Conservation (phyloP, 2,888 invertebrate genomes). For the Erebia ligea region DNA sequence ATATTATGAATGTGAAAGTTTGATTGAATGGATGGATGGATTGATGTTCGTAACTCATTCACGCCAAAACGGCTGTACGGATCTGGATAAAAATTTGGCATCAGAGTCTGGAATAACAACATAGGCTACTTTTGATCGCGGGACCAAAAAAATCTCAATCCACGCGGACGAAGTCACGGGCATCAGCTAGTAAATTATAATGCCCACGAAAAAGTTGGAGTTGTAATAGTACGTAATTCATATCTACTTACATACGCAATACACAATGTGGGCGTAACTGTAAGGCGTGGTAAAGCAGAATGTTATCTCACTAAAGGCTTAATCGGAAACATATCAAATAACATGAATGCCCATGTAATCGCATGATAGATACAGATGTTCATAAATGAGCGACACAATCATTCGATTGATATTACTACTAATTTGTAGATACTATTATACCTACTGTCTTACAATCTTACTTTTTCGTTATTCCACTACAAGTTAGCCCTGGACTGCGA, state of each 20-base stretch:
- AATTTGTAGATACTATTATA: background rate
- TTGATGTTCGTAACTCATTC: too few species aligned
- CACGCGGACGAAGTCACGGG: too few species aligned
- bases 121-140: too few species aligned
- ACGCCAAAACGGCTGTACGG: too few species aligned
- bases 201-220: background rate
- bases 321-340: conserved; percentile 10
- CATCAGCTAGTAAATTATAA: background rate
- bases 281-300: background rate
- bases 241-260: background rate
- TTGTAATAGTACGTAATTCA: background rate
- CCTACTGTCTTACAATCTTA: background rate
- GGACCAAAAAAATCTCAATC: too few species aligned
- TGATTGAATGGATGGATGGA: too few species aligned
- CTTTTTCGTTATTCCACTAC: too few species aligned
- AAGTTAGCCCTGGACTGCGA: too few species aligned
- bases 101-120: too few species aligned
- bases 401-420: background rate
- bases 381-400: background rate
- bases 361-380: conserved; percentile 18
- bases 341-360: conserved; percentile 16
- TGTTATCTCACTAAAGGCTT: background rate
- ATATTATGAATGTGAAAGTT: too few species aligned
- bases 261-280: background rate
- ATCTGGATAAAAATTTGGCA: too few species aligned